Conservation (phyloP, 1,140 invertebrate species). For the Pseudomyrmex flavicornis region DNA sequence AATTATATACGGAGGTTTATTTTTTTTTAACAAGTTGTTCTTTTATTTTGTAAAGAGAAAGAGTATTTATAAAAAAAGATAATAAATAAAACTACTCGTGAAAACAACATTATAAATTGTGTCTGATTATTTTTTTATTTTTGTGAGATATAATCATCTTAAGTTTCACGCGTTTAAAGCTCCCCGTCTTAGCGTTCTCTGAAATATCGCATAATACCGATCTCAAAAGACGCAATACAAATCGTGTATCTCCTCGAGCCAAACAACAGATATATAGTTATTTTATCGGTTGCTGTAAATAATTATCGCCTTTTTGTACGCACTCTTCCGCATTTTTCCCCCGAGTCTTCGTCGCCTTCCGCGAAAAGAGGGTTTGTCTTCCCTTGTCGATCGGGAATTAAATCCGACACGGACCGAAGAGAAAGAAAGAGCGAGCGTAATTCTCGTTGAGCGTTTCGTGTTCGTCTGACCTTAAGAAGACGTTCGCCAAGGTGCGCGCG, state of each 20-base stretch:
- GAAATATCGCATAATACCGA: constrained; percentile 11
- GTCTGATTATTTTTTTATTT: not conserved
- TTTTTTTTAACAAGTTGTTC: no score
- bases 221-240: constrained; percentile 44
- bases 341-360: constrained; percentile 19
- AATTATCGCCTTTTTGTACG: constrained; percentile 25
- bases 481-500: constrained; percentile 36
- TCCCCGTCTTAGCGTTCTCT: not conserved
- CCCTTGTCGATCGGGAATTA: constrained; percentile 32
- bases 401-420: constrained; percentile 15
- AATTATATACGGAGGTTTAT: no score
- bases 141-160: not conserved
- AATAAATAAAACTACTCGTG: not conserved
- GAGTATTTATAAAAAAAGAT: not conserved
- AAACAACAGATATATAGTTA: constrained; percentile 41
- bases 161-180: not conserved
- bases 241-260: not conserved
- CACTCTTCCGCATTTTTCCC: constrained; percentile 51
- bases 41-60: not conserved
- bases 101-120: not conserved
- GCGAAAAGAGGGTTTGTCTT: constrained; percentile 19
- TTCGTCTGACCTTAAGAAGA: constrained; percentile 52
- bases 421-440: constrained; percentile 1
- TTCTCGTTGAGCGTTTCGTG: constrained; percentile 40
- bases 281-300: constrained; percentile 50